These are phyloP conservation scores for Epiperipatus broadwayi DNA, from an alignment of 2,888 invertebrate species.

Conservation along the genomic window DNA sequence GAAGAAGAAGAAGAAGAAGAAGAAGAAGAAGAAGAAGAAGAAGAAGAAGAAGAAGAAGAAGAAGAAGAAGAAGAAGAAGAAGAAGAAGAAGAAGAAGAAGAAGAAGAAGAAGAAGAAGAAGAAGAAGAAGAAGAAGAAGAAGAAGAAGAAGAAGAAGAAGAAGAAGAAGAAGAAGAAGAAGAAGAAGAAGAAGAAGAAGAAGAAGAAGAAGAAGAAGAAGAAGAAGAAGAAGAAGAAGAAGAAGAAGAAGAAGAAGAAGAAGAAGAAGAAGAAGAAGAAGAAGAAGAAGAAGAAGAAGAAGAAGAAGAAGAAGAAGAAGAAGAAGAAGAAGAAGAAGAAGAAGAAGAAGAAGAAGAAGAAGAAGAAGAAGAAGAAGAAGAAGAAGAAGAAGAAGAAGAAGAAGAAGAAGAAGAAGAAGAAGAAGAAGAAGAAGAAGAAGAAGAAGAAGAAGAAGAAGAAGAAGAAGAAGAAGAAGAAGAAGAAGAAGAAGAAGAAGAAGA, in stretches of 20 bases:
- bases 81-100: constrained; percentile 3
- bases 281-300: constrained; percentile 3
- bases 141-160: constrained; percentile 3
- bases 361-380: constrained; percentile 3
- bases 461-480: constrained; percentile 3
- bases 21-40: constrained; percentile 3
- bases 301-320: constrained; percentile 3
- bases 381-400: constrained; percentile 3
- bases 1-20: constrained; percentile 3
- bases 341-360: constrained; percentile 3
- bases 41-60: constrained; percentile 3
- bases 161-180: constrained; percentile 3
- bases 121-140: constrained; percentile 3
- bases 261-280: constrained; percentile 3
- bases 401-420: constrained; percentile 3
- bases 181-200: constrained; percentile 3
- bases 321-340: constrained; percentile 3
- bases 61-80: constrained; percentile 3
- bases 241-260: constrained; percentile 3
- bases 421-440: constrained; percentile 3
- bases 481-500: constrained; percentile 3
- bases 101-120: constrained; percentile 3
- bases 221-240: constrained; percentile 3
- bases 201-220: constrained; percentile 3
- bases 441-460: constrained; percentile 3